These are phyloP conservation scores for Drosophila tripunctata DNA, from an alignment of 2,888 invertebrate species.

Conservation along the genomic window DNA sequence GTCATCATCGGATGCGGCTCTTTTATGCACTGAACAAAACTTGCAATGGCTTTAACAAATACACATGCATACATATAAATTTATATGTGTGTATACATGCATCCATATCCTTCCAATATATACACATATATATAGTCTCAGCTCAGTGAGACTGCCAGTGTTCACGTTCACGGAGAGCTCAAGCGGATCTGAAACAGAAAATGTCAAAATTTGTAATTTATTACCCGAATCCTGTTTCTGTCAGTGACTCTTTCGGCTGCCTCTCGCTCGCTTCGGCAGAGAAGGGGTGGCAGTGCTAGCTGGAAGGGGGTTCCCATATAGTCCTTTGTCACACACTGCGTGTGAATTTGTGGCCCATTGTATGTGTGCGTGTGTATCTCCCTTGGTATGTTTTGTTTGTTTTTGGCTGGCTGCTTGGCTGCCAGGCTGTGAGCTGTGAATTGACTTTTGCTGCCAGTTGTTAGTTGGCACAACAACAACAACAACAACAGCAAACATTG, in stretches of 20 bases:
- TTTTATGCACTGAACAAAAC: constrained; percentile 40
- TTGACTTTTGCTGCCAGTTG: constrained; percentile 80
- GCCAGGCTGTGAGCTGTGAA: constrained; percentile 67
- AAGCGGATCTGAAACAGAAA: constrained; percentile 83
- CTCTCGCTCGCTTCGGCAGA: constrained; percentile 52
- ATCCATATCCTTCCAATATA: constrained; percentile 7
- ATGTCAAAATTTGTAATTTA: constrained; percentile 84
- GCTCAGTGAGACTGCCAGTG: constrained; percentile 33
- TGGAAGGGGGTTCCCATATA: constrained; percentile 29
- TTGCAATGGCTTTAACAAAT: constrained; percentile 21
- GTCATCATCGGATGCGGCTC: constrained; percentile 39
- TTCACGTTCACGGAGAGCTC: constrained; percentile 64
- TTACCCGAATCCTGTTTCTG: constrained; percentile 84
- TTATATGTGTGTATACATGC: background rate
- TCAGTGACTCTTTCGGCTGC: constrained; percentile 79
- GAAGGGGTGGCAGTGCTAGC: background rate
- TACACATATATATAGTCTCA: too few relatives aligned
- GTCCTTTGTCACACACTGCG: constrained; percentile 75
- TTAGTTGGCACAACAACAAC: constrained; percentile 60
- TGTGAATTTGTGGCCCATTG: constrained; percentile 67
- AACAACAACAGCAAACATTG: constrained; percentile 58
- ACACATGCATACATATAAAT: constrained; percentile 5
- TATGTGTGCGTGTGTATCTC: constrained; percentile 39
- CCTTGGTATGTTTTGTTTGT: constrained; percentile 59
- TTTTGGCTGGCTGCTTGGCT: constrained; percentile 55